phyloP scores from a whole-genome alignment of 2,888 invertebrate genomes.

The Hirtodrosophila histrioides region DNA sequence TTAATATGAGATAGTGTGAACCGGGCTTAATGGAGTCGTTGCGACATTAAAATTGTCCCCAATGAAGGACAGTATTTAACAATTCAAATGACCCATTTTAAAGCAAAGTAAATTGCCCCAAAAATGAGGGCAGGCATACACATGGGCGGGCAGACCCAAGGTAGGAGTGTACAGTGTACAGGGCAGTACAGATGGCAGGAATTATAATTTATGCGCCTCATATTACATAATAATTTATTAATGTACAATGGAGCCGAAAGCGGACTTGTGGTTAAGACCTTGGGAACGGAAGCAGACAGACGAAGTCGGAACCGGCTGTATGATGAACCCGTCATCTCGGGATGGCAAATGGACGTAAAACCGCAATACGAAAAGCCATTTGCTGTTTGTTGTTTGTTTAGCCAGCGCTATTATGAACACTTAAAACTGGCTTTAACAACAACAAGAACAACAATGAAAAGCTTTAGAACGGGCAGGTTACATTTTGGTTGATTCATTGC shows the following conservation, averaged over 20 bases:
- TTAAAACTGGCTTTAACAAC: constrained; percentile 56
- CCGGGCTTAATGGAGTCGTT: too few species aligned
- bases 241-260: constrained; percentile 60
- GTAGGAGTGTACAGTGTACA: constrained; percentile 8
- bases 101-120: constrained; percentile 20
- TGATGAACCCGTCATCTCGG: constrained; percentile 47
- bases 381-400: constrained; percentile 50
- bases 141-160: background rate
- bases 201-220: constrained; percentile 67
- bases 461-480: constrained; percentile 30
- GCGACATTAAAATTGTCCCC: too few species aligned
- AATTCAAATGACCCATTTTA: constrained; percentile 46
- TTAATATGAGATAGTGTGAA: too few species aligned
- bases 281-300: constrained; percentile 55
- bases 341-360: constrained; percentile 50
- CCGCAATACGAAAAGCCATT: constrained; percentile 73
- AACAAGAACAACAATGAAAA: constrained; percentile 26
- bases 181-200: background rate
- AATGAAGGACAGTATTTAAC: background rate
- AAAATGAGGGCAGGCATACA: constrained; percentile 1
- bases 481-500: constrained; percentile 51
- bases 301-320: constrained; percentile 26
- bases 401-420: constrained; percentile 63
- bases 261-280: constrained; percentile 55
- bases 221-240: constrained; percentile 68